These are phyloP conservation scores for Gibbula magus DNA, from an alignment of 2,888 invertebrate genomes.

Conservation along the genomic window DNA sequence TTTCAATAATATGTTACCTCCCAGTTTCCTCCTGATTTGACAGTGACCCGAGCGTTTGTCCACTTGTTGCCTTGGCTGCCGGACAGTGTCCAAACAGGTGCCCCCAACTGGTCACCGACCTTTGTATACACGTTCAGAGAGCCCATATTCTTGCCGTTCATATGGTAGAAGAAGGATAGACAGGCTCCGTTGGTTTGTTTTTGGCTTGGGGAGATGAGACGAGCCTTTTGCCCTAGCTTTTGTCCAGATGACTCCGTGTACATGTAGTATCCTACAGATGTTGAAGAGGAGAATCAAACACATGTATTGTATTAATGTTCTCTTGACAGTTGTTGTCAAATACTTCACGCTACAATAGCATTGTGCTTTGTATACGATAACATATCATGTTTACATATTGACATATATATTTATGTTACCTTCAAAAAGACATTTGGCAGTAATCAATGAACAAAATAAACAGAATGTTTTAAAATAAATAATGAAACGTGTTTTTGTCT, in stretches of 20 bases:
- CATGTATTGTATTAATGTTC: too few species aligned
- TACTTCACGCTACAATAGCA: too few species aligned
- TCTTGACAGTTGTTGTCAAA: too few species aligned
- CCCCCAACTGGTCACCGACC: conserved; percentile 41
- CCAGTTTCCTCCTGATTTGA: conserved; percentile 52
- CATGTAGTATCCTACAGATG: conserved; percentile 61
- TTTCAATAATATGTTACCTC: conserved; percentile 52
- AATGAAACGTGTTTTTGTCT: too few species aligned
- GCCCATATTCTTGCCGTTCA: conserved; percentile 58
- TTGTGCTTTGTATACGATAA: too few species aligned
- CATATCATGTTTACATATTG: too few species aligned
- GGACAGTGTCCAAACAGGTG: conserved; percentile 37
- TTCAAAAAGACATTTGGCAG: too few species aligned
- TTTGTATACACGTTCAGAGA: conserved; percentile 50
- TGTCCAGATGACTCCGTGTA: conserved; percentile 55
- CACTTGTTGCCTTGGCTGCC: conserved; percentile 61
- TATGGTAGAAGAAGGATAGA: conserved; percentile 62
- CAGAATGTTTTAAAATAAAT: too few species aligned
- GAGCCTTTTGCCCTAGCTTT: conserved; percentile 47
- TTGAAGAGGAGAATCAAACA: too few species aligned
- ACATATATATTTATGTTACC: too few species aligned
- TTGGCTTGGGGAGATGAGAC: conserved; percentile 41
- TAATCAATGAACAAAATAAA: too few species aligned
- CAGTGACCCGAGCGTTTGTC: conserved; percentile 53
- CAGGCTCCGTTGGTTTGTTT: conserved; percentile 47